These are phyloP conservation scores for Odontomachus brunneus DNA, from an alignment of 1,140 invertebrate species.

Conservation along the genomic window DNA sequence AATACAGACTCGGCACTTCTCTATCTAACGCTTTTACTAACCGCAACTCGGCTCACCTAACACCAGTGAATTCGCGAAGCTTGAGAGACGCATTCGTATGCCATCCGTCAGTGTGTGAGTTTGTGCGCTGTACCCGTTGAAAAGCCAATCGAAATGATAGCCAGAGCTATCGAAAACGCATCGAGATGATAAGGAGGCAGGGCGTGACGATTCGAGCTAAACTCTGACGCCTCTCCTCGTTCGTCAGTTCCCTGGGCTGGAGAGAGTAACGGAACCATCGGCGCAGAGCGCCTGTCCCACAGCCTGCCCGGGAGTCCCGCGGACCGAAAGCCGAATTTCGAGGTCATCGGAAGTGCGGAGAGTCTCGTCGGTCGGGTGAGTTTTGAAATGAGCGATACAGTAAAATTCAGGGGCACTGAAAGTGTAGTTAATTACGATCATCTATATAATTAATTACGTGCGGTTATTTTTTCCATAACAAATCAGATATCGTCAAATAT, in stretches of 20 bases:
- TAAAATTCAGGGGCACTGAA: background rate
- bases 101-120: slow-evolving; percentile 28
- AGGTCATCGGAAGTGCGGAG: slow-evolving; percentile 96
- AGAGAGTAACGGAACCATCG: slow-evolving; percentile 88
- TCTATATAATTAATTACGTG: too few relatives aligned
- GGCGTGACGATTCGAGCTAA: slow-evolving; percentile 63
- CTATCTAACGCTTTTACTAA: slow-evolving; percentile 33
- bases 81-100: slow-evolving; percentile 21
- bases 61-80: slow-evolving; percentile 22
- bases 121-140: slow-evolving; percentile 49
- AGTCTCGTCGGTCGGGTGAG: slow-evolving; percentile 95
- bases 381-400: slow-evolving; percentile 50
- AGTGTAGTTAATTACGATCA: background rate
- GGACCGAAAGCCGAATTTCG: slow-evolving; percentile 89
- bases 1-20: background rate
- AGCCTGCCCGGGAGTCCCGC: slow-evolving; percentile 93
- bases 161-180: slow-evolving; percentile 31
- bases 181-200: slow-evolving; percentile 57
- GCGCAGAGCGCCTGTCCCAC: slow-evolving; percentile 89
- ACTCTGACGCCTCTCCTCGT: slow-evolving; percentile 66
- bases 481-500: too few relatives aligned
- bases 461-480: too few relatives aligned
- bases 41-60: slow-evolving; percentile 21
- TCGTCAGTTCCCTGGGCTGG: slow-evolving; percentile 85
- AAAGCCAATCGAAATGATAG: slow-evolving; percentile 18